Evolutionary conservation across 2,113 vertebrate species (phyloP).

Genomic region (Cololabis saira): DNA sequence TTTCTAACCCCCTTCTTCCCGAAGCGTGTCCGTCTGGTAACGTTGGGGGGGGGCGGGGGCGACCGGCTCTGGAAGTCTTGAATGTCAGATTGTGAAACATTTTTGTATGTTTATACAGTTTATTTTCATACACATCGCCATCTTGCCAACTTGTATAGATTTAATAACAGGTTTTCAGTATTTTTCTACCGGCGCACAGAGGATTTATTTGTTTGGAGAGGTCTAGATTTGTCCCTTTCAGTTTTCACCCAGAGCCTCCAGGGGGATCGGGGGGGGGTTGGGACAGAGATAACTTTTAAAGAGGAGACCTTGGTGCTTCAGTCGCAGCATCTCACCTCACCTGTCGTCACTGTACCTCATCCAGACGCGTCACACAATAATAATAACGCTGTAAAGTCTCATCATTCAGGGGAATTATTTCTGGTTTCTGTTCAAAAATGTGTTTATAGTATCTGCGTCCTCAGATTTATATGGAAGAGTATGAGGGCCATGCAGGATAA

Average conservation of each 20-base stretch:
- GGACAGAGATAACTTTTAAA: slow-evolving; percentile 38
- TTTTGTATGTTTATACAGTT: slow-evolving; percentile 65
- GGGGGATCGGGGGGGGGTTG: slow-evolving; percentile 34
- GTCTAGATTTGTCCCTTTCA: slow-evolving; percentile 36
- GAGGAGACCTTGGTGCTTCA: slow-evolving; percentile 55
- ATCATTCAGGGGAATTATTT: slow-evolving; percentile 20
- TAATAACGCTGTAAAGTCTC: slow-evolving; percentile 24
- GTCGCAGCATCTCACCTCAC: slow-evolving; percentile 55
- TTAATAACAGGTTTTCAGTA: slow-evolving; percentile 30
- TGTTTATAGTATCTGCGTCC: slow-evolving; percentile 17
- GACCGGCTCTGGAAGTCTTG: slow-evolving; percentile 55
- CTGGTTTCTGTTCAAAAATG: slow-evolving; percentile 15
- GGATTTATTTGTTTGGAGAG: slow-evolving; percentile 33
- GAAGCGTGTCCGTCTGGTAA: slow-evolving; percentile 61
- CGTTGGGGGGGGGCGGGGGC: slow-evolving; percentile 36
- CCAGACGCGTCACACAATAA: no score
- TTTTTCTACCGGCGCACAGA: slow-evolving; percentile 42
- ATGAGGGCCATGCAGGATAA: no score
- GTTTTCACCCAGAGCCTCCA: slow-evolving; percentile 41
- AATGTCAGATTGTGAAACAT: slow-evolving; percentile 65
- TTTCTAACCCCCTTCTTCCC: slow-evolving; percentile 49
- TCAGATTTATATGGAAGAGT: no score
- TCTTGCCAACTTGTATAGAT: slow-evolving; percentile 64
- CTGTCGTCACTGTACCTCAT: slow-evolving; percentile 56
- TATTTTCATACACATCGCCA: slow-evolving; percentile 62